Conservation (phyloP, 2,888 invertebrate genomes). For the Abrostola tripartita region DNA sequence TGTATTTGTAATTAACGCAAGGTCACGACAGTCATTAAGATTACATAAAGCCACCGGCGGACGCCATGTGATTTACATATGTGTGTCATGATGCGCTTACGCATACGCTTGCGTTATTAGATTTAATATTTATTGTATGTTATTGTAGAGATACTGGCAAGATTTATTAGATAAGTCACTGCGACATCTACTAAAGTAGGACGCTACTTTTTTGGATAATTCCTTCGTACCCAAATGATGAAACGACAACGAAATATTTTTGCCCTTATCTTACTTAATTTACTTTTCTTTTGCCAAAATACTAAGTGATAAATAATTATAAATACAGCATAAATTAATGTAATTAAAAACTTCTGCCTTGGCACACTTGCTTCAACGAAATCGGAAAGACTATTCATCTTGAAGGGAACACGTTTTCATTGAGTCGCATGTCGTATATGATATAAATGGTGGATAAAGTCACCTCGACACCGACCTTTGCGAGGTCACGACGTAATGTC, state of each 20-base stretch:
- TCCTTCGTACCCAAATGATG: too few species aligned
- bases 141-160: constrained; percentile 5
- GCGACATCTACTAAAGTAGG: too few species aligned
- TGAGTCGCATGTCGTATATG: constrained; percentile 55
- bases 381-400: constrained; percentile 48
- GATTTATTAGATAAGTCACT: neutral
- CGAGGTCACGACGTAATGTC: constrained; percentile 73
- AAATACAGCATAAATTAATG: constrained; percentile 6
- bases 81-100: constrained; percentile 42
- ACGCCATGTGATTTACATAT: constrained; percentile 47
- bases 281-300: too few species aligned
- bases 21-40: constrained; percentile 41
- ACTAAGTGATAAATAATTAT: neutral
- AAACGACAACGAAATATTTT: too few species aligned
- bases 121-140: constrained; percentile 8
- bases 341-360: constrained; percentile 43
- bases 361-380: constrained; percentile 52
- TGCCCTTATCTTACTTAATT: too few species aligned
- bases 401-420: constrained; percentile 75
- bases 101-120: constrained; percentile 41
- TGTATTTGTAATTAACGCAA: constrained; percentile 49
- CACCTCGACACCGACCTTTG: constrained; percentile 76
- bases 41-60: constrained; percentile 44
- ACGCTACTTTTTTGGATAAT: too few species aligned
- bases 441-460: constrained; percentile 63